phyloP scores from a whole-genome alignment of 1,140 invertebrate species.

The Aphidius gifuensis region DNA sequence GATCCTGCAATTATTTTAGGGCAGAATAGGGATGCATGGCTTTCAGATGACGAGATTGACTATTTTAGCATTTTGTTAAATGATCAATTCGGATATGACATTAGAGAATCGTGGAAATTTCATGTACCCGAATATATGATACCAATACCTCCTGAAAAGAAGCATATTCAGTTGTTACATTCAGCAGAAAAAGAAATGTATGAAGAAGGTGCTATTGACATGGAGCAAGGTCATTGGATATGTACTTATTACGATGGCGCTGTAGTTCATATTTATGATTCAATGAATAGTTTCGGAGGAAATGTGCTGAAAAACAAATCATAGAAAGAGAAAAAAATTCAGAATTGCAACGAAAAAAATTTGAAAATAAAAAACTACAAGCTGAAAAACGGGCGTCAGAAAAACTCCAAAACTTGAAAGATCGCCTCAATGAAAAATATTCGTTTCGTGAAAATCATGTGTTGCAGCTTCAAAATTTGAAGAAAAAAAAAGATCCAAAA shows the following conservation, averaged over 20 bases:
- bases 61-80: constrained; percentile 6
- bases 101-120: constrained; percentile 1
- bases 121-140: constrained; percentile 1
- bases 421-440: too few species aligned
- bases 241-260: constrained; percentile 21
- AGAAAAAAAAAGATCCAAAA: too few species aligned
- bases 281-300: too few species aligned
- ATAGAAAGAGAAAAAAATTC: too few species aligned
- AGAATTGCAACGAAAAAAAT: too few species aligned
- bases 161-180: constrained; percentile 10
- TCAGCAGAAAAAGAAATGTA: not conserved
- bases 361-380: too few species aligned
- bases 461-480: too few species aligned
- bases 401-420: too few species aligned
- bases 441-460: too few species aligned
- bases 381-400: too few species aligned
- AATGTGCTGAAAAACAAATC: too few species aligned
- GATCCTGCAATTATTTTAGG: too few species aligned
- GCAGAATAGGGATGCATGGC: not conserved
- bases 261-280: constrained; percentile 7
- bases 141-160: not conserved
- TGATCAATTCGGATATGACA: not conserved
- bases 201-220: not conserved
- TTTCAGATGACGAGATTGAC: constrained; percentile 4
- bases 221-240: constrained; percentile 30